Conservation (phyloP, 2,113 vertebrate genomes). For the Stictonetta naevosa region DNA sequence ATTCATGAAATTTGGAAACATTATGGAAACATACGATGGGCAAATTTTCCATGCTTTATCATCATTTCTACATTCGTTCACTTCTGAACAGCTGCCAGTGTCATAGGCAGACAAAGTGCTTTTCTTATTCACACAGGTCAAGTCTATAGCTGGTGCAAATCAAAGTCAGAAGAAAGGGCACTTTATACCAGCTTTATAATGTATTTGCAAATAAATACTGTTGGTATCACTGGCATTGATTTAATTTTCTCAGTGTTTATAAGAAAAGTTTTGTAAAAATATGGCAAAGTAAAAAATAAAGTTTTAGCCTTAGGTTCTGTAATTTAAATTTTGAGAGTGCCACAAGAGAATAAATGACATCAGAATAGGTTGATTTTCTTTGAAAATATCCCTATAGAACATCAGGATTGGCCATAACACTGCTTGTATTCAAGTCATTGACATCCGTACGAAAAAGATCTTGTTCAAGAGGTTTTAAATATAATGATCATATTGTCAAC, state of each 20-base stretch:
- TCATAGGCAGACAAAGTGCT: not conserved
- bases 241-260: not conserved
- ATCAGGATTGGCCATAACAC: constrained; percentile 3
- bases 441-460: constrained; percentile 16
- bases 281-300: not conserved
- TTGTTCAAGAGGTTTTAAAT: constrained; percentile 58
- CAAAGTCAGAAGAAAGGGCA: not conserved
- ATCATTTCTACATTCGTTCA: not conserved
- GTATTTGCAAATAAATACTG: not conserved
- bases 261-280: not conserved
- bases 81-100: not conserved
- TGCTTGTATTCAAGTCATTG: constrained; percentile 25
- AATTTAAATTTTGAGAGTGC: not conserved
- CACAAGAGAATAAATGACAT: not conserved
- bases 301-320: not conserved
- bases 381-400: constrained; percentile 19
- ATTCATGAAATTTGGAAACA: not conserved
- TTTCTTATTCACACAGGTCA: not conserved
- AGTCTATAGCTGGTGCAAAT: not conserved
- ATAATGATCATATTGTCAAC: constrained; percentile 62
- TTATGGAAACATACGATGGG: not conserved
- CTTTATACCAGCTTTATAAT: not conserved
- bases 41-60: not conserved
- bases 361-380: constrained; percentile 29
- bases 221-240: not conserved